Evolutionary conservation across 2,888 invertebrate species (phyloP), one percentile per base, ranked within the genome.

Genomic region (Physocephala rufipes): DNA sequence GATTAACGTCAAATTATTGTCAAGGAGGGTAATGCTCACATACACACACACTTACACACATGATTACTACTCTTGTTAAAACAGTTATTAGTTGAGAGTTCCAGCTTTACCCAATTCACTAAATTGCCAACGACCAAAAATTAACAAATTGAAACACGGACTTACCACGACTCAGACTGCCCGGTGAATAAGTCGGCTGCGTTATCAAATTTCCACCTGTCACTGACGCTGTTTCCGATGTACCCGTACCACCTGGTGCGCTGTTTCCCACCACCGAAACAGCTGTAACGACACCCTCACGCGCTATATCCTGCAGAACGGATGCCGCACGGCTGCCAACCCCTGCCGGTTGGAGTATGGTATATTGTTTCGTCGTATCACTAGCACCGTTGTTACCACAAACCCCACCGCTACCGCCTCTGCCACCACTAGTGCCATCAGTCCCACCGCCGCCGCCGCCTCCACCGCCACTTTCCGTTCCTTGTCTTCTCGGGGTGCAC

Each of bases 321-420:
- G 92, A 92, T 63, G 94, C 94, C 0, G 94, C 94, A 65, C 94
- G 89, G 26, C 94, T 94, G 3, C 93, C 93, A 0, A 90, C 89
- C 43, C 92, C 92, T 15, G 94, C 94, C 1, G 95, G 95, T 85
- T 95, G 95, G 75, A 95, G 87, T 77, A 94, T 94, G 73, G 95
- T 95, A 83, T 95, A 95, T 84, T 95, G 94, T 86, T 95, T 95
- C 73, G 91, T 91, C 74, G 84, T 84, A 19, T 63, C 70, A 16
- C 47, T 55, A 26, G 19, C 51, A 21, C 58, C 65, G 36, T 36
- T 36, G 28, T 24, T 55, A 61, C 75, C 77, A 26, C 72, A 68
- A 1, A 26, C 62, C 13, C 51, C 21, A 19, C 26, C 45, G 26
- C 65, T 53, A n/a, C 65, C 49, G 24, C 26, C 28, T 15, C 55